Evolutionary conservation across 2,888 invertebrate genomes (phyloP).

Genomic region (Prenolepis imparis): DNA sequence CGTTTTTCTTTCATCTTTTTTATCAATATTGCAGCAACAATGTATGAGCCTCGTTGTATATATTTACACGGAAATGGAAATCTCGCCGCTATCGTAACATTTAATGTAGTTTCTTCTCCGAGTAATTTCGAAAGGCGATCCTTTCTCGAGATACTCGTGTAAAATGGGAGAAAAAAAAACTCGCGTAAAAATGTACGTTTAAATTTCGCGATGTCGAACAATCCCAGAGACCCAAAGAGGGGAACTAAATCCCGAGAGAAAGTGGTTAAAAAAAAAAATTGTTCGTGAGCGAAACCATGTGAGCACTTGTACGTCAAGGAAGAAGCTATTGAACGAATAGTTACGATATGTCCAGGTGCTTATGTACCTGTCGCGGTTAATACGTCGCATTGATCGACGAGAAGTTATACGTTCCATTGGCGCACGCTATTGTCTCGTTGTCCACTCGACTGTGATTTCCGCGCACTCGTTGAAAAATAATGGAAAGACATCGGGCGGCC

Average conservation of each 20-base stretch:
- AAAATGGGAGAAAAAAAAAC: not conserved
- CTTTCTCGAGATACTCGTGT: not conserved
- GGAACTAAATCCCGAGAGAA: slow-evolving; percentile 10
- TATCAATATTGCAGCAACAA: slow-evolving; percentile 9
- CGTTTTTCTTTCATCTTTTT: not conserved
- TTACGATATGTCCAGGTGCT: slow-evolving; percentile 52
- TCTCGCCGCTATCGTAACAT: not conserved
- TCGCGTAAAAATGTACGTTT: not conserved
- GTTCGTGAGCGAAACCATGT: not conserved
- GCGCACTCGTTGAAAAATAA: slow-evolving; percentile 54
- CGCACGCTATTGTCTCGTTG: slow-evolving; percentile 47
- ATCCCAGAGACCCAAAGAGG: not conserved
- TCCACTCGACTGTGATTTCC: slow-evolving; percentile 54
- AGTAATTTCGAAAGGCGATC: slow-evolving; percentile 32
- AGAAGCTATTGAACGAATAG: slow-evolving; percentile 34
- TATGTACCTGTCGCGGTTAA: slow-evolving; percentile 64
- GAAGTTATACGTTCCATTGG: slow-evolving; percentile 46
- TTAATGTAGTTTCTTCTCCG: not conserved
- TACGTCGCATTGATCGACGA: slow-evolving; percentile 67
- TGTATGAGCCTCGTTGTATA: not conserved
- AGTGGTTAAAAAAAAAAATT: not conserved
- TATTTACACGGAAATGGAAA: not conserved
- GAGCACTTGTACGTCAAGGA: slow-evolving; percentile 21
- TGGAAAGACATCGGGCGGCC: slow-evolving; percentile 37
- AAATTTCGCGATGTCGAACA: not conserved